phyloP scores from a whole-genome alignment of 1,140 invertebrate species.

The Formica selysi region DNA sequence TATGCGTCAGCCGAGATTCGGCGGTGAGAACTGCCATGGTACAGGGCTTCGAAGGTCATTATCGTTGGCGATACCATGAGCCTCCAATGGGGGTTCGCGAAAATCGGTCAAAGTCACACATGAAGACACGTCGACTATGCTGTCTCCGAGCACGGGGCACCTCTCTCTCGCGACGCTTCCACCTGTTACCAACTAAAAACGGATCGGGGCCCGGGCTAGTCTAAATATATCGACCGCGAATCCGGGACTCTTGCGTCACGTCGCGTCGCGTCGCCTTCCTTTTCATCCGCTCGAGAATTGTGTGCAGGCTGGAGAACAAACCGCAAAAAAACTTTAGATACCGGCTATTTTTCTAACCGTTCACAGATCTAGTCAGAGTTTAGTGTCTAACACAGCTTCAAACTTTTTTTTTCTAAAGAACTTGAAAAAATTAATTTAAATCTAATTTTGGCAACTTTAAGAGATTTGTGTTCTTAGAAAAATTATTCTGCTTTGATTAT shows the following conservation, averaged over 20 bases:
- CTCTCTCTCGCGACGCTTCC: constrained; percentile 73
- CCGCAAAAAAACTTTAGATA: background rate
- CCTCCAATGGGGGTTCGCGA: constrained; percentile 72
- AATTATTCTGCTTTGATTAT: background rate
- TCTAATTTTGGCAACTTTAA: background rate
- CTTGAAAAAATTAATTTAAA: constrained; percentile 4
- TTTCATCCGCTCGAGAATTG: constrained; percentile 47
- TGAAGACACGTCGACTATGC: constrained; percentile 74
- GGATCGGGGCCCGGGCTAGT: constrained; percentile 81
- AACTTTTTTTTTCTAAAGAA: background rate
- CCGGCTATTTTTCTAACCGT: background rate
- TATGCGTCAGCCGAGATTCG: background rate
- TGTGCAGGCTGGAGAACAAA: constrained; percentile 32
- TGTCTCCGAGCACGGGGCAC: constrained; percentile 41
- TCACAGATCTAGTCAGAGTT: background rate
- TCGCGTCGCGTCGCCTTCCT: constrained; percentile 65
- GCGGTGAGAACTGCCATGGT: background rate
- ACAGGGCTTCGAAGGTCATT: constrained; percentile 63
- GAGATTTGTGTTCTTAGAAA: background rate
- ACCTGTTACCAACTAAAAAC: constrained; percentile 86
- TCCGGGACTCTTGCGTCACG: constrained; percentile 78
- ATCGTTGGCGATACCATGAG: constrained; percentile 59
- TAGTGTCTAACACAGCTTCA: background rate
- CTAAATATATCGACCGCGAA: constrained; percentile 85
- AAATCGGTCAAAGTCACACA: constrained; percentile 85